A percentile compares a stretch with the other conserved stretches of the same genome.
Conservation (phyloP, 2,888 invertebrate genomes). For the Crossocerus cetratus region DNA sequence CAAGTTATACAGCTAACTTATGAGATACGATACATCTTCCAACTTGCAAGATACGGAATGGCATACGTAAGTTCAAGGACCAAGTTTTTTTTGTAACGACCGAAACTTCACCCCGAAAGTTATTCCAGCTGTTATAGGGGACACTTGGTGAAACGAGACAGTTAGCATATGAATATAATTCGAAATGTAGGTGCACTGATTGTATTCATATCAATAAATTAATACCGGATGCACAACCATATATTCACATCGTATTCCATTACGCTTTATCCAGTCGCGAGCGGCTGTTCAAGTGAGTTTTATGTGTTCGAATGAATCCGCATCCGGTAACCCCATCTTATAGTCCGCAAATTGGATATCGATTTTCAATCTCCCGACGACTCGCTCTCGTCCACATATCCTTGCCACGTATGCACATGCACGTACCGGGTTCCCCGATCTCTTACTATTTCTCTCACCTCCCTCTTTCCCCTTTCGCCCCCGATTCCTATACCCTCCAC, state of each 20-base stretch:
- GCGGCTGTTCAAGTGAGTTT: constrained; percentile 7
- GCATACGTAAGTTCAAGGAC: no score
- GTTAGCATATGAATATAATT: no score
- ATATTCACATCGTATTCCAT: constrained; percentile 7
- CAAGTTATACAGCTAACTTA: no score
- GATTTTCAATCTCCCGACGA: constrained; percentile 35
- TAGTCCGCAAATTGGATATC: constrained; percentile 32
- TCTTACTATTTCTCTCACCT: neutral
- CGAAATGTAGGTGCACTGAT: no score
- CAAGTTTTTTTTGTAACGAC: no score
- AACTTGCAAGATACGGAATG: no score
- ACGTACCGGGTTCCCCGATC: neutral
- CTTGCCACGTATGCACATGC: neutral
- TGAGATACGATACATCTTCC: no score
- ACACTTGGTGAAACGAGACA: no score
- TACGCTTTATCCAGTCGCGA: constrained; percentile 12
- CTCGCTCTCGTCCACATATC: neutral
- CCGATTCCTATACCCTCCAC: no score
- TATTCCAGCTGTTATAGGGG: no score
- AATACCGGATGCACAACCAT: neutral
- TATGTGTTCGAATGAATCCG: constrained; percentile 5
- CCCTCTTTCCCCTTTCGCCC: neutral
- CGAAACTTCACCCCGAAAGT: no score
- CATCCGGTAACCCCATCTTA: constrained; percentile 7
- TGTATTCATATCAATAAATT: no score